These are phyloP conservation scores for Heliconius hewitsoni DNA, from an alignment of 1,140 invertebrate genomes.

Conservation along the genomic window DNA sequence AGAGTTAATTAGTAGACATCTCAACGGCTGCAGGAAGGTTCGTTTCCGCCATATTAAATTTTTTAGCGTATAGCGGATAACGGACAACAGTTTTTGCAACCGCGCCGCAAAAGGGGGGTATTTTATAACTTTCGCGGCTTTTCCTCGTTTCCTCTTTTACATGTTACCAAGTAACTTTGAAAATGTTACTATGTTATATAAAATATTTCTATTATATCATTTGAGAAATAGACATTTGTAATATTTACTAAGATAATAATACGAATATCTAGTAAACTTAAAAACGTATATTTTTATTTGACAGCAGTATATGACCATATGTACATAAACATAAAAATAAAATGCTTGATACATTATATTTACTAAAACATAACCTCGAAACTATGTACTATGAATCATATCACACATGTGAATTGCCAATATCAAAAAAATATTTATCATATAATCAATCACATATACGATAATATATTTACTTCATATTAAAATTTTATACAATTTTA, in stretches of 20 bases:
- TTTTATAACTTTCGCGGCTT: conserved; percentile 25
- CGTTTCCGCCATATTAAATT: conserved; percentile 48
- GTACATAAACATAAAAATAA: neutral
- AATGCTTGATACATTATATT: neutral
- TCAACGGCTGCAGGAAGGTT: conserved; percentile 59
- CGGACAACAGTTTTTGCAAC: conserved; percentile 60
- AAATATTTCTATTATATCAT: neutral
- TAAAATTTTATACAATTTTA: neutral
- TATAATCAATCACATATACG: conserved; percentile 11
- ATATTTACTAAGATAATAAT: neutral
- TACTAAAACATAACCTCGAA: conserved; percentile 54
- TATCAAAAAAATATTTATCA: conserved; percentile 42
- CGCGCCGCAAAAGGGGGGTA: neutral
- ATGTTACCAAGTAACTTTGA: neutral
- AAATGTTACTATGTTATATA: neutral
- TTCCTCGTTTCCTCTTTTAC: conserved; percentile 7
- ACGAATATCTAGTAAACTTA: neutral
- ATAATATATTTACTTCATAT: neutral
- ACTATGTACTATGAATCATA: conserved; percentile 47
- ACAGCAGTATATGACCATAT: neutral
- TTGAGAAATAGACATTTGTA: neutral
- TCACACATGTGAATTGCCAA: conserved; percentile 34
- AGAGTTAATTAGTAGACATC: conserved; percentile 63
- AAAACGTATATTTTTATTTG: neutral
- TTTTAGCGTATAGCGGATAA: conserved; percentile 36